Evolutionary conservation across 2,113 vertebrate species (phyloP).

Genomic region (Callaeas wilsoni): DNA sequence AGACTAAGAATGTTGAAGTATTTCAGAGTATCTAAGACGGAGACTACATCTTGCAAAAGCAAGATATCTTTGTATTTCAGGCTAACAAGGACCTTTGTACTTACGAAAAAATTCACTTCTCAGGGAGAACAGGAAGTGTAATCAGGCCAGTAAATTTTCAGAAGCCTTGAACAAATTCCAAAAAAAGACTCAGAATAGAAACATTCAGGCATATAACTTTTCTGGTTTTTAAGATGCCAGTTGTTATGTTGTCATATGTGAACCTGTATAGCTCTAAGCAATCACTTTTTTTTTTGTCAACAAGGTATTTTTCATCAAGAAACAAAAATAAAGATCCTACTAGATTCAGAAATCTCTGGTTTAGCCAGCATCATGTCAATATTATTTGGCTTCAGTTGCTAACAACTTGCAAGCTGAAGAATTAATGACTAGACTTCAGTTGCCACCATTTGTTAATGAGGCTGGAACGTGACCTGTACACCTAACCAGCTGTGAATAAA

Average conservation of each 20-base stretch:
- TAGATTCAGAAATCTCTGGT: neutral
- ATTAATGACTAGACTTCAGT: slow-evolving; percentile 46
- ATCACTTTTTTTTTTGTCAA: neutral
- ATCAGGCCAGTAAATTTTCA: neutral
- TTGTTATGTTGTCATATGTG: neutral
- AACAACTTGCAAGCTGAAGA: slow-evolving; percentile 19
- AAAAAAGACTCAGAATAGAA: neutral
- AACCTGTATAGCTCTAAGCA: neutral
- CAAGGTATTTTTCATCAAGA: neutral
- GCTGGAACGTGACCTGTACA: slow-evolving; percentile 27
- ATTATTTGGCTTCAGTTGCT: slow-evolving; percentile 5
- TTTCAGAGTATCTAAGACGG: neutral
- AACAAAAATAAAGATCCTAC: neutral
- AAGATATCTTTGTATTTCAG: neutral
- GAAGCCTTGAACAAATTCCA: neutral
- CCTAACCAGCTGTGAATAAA: slow-evolving; percentile 17
- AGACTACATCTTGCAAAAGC: neutral
- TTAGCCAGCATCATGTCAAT: neutral
- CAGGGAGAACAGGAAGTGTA: neutral
- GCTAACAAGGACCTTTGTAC: neutral
- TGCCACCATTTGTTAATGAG: slow-evolving; percentile 33
- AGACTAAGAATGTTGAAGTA: neutral
- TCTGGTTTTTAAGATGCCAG: neutral
- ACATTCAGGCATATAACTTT: neutral
- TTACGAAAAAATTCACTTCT: neutral